A percentile compares a stretch with the other conserved stretches of the same genome.
Conservation (phyloP, 2,797 vertebrate species). For the Crocodylus rhombifer region DNA sequence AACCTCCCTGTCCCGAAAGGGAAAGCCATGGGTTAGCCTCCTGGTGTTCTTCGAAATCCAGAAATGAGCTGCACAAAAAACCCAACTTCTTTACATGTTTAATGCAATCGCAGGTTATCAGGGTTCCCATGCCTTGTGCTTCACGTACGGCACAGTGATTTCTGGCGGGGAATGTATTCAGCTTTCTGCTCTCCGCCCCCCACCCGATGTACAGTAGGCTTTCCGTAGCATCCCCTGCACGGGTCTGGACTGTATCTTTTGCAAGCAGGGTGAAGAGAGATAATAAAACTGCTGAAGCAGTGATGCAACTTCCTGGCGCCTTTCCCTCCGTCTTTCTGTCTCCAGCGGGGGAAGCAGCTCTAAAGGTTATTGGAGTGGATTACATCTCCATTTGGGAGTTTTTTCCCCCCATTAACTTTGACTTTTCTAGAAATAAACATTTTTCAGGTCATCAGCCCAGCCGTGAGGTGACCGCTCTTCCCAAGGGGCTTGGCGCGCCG, state of each 20-base stretch:
- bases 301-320: conserved; percentile 5
- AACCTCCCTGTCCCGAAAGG: not conserved
- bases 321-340: conserved; percentile 9
- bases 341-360: conserved; percentile 1
- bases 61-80: not conserved
- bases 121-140: rapidly evolving
- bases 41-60: not conserved
- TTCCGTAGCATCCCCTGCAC: not conserved
- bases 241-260: not conserved
- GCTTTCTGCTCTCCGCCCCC: not conserved
- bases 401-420: not conserved
- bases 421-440: not conserved
- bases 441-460: not conserved
- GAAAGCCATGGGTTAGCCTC: not conserved
- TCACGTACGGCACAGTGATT: not conserved
- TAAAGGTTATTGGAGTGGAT: conserved; percentile 11
- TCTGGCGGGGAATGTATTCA: not conserved
- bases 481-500: not conserved
- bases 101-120: rapidly evolving
- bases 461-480: too few relatives aligned
- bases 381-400: not conserved
- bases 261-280: not conserved
- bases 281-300: conserved; percentile 17
- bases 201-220: not conserved
- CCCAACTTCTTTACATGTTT: not conserved